Percentiles rank a stretch among this genome's conserved stretches.
phyloP scores from a whole-genome alignment of 1,140 invertebrate species.

The Magallana ariakensis region DNA sequence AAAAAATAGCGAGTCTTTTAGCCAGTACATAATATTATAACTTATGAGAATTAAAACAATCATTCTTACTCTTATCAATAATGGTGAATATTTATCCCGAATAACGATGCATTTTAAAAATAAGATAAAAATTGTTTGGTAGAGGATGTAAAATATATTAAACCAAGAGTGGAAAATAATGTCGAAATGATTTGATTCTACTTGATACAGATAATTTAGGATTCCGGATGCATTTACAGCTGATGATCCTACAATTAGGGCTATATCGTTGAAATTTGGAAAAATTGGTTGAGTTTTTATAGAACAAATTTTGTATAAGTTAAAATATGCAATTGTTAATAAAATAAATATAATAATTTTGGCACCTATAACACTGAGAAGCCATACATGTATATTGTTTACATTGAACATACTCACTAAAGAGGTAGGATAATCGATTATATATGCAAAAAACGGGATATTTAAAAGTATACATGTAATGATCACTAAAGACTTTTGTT shows the following conservation, averaged over 20 bases:
- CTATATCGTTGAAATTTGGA: not conserved
- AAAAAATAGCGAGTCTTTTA: not conserved
- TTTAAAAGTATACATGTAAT: not conserved
- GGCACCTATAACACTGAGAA: too few species aligned
- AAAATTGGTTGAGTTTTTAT: not conserved
- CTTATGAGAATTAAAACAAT: not conserved
- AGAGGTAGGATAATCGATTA: too few species aligned
- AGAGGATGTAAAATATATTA: not conserved
- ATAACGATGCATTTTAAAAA: not conserved
- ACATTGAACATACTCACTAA: too few species aligned
- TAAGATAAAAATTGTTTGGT: conserved; percentile 1
- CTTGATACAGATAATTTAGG: not conserved
- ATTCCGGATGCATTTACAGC: not conserved
- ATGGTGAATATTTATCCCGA: not conserved
- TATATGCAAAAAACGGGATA: not conserved
- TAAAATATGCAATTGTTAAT: not conserved
- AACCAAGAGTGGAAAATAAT: conserved; percentile 10
- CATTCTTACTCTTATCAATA: not conserved
- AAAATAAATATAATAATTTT: not conserved
- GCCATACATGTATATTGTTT: too few species aligned
- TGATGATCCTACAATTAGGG: not conserved
- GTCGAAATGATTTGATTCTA: not conserved
- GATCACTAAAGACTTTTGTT: not conserved
- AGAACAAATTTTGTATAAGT: not conserved
- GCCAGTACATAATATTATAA: not conserved